These are phyloP conservation scores for Lycaena phlaeas DNA, from an alignment of 2,888 invertebrate genomes.

Conservation along the genomic window DNA sequence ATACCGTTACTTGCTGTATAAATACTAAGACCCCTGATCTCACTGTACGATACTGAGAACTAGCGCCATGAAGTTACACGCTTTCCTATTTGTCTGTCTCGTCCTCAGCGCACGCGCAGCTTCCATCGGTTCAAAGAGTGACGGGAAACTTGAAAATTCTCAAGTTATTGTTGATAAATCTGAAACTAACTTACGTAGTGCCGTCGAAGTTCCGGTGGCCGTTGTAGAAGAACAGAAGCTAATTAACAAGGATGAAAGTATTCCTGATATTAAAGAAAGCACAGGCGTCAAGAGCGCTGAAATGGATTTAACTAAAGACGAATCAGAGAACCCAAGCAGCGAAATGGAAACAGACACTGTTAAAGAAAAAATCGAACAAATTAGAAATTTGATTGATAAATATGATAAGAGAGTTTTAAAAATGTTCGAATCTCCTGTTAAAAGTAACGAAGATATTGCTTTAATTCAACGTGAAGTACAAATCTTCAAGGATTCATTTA, in stretches of 20 bases:
- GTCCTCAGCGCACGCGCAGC: slow-evolving; percentile 45
- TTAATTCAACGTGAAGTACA: slow-evolving; percentile 37
- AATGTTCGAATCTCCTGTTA: slow-evolving; percentile 36
- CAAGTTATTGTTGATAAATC: slow-evolving; percentile 22
- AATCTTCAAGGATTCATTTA: slow-evolving; percentile 36
- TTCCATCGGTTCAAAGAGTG: slow-evolving; percentile 29
- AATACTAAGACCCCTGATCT: slow-evolving; percentile 35
- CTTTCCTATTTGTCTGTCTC: slow-evolving; percentile 39
- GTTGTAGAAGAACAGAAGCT: slow-evolving; percentile 40
- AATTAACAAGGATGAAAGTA: slow-evolving; percentile 24
- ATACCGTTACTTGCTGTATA: slow-evolving; percentile 61
- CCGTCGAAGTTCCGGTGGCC: slow-evolving; percentile 43
- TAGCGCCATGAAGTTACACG: slow-evolving; percentile 52
- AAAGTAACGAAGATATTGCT: slow-evolving; percentile 35
- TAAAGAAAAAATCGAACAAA: slow-evolving; percentile 38
- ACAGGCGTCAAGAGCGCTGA: slow-evolving; percentile 32
- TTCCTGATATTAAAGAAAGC: slow-evolving; percentile 26
- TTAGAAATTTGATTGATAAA: slow-evolving; percentile 28
- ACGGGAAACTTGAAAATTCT: slow-evolving; percentile 21
- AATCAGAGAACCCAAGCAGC: slow-evolving; percentile 49
- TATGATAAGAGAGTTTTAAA: slow-evolving; percentile 38
- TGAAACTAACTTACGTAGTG: too few species aligned
- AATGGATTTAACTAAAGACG: slow-evolving; percentile 49
- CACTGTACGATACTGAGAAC: slow-evolving; percentile 37
- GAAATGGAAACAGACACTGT: slow-evolving; percentile 32